phyloP scores from a whole-genome alignment of 2,113 vertebrate genomes.

The Sinocyclocheilus anshuiensis region DNA sequence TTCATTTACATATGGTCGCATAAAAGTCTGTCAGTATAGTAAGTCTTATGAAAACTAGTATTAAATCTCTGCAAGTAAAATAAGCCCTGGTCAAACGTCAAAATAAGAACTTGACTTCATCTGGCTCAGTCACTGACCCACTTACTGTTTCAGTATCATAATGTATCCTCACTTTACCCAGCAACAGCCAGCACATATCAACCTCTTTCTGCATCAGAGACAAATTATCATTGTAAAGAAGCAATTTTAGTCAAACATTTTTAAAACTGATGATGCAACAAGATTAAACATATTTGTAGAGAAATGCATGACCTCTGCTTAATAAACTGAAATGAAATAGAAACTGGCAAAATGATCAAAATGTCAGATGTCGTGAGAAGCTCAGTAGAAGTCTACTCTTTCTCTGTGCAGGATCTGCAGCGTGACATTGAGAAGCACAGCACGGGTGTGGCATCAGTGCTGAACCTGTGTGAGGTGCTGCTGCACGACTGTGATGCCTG shows the following conservation, averaged over 20 bases:
- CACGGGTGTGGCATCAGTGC: constrained; percentile 92
- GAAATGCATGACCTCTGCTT: background rate
- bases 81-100: constrained; percentile 46
- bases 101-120: constrained; percentile 56
- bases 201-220: background rate
- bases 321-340: background rate
- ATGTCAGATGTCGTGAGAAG: background rate
- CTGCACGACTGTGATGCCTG: constrained; percentile 97
- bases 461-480: constrained; percentile 95
- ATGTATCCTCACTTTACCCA: constrained; percentile 4
- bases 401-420: constrained; percentile 84
- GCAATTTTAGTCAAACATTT: background rate
- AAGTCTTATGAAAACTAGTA: too few relatives aligned
- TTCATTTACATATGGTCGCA: constrained; percentile 4
- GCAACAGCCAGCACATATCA: background rate
- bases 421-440: constrained; percentile 98
- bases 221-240: background rate
- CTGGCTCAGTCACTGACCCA: constrained; percentile 36
- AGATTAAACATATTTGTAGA: background rate
- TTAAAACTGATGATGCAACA: background rate
- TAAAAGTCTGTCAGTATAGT: background rate
- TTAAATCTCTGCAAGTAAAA: background rate
- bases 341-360: background rate
- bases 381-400: background rate
- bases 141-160: constrained; percentile 32